phyloP scores from a whole-genome alignment of 2,113 vertebrate genomes.

The Macroglossus sobrinus region DNA sequence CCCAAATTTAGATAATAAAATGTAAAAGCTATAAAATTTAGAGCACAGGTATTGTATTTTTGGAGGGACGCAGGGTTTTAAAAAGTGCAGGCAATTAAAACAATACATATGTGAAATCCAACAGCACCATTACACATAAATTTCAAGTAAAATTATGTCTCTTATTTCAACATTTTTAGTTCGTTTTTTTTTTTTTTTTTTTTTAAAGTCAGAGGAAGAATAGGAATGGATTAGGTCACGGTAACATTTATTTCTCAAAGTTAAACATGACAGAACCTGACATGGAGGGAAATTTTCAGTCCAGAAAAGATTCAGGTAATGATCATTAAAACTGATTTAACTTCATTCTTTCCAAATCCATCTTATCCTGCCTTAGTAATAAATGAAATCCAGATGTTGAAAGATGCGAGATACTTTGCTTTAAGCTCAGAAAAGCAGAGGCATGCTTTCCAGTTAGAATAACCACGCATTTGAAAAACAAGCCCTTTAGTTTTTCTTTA shows the following conservation, averaged over 20 bases:
- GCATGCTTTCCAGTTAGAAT: not conserved
- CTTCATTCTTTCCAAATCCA: conserved; percentile 53
- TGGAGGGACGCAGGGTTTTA: not conserved
- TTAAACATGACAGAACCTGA: conserved; percentile 40
- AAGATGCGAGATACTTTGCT: conserved; percentile 5
- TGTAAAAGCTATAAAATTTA: not conserved
- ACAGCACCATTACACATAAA: not conserved
- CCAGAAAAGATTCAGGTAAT: conserved; percentile 49
- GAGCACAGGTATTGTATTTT: not conserved
- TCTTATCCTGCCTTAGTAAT: conserved; percentile 65
- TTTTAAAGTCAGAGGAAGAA: not conserved
- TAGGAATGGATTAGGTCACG: not conserved
- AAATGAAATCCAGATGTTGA: conserved; percentile 75
- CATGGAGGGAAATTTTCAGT: conserved; percentile 33
- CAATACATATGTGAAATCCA: not conserved
- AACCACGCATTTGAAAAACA: not conserved
- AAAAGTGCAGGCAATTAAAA: not conserved
- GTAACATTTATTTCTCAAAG: conserved; percentile 9
- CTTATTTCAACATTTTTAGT: not conserved
- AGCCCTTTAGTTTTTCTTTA: not conserved
- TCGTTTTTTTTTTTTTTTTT: not conserved
- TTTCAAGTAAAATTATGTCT: not conserved
- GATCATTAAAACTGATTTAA: conserved; percentile 69
- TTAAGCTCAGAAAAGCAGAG: not conserved
- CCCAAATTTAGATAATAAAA: not conserved